Evolutionary conservation across 1,140 invertebrate species (phyloP), one percentile per base, ranked within the genome.

Genomic region (Nephila pilipes): DNA sequence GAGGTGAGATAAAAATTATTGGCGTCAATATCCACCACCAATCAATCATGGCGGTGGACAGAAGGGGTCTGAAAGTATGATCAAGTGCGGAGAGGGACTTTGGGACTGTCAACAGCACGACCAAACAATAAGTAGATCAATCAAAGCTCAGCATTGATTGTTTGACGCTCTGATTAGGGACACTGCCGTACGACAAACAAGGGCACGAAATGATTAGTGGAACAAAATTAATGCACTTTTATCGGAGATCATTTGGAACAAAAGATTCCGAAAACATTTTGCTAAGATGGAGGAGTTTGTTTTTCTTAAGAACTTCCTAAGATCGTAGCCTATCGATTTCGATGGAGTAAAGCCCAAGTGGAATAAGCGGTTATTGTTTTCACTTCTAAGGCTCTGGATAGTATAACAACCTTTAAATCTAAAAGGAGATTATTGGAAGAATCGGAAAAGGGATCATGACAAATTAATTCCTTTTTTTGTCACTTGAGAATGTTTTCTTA

Each of bases 111-210:
- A 92, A 92, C 90, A 92, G 55, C 60, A 58, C 85, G 85, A 60
- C 91, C 85, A 93, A 79, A 93, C 91, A 93, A 93, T 87, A 69
- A 75, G 79, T 79, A 87, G 91, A 93, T 93, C 91, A 87, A 93
- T 93, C 91, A 93, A 93, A 79, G 60, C 32, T 18, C 32, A 25
- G 83, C 85, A 75, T 79, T 93, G 83, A 93, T 87, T 93, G 58
- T 58, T n/a, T 65, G 80, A 58, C 79, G 29, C 75, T 32, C 79
- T 85, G 79, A 91, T 91, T 91, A 85, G 75, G 60, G 54, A 91
- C 79, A 79, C 8, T 83, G 58, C 58, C 38, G 18, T 10, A 93
- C 91, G 69, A 87, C 83, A 93, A 93, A 87, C 85, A 93, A 80
- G 91, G 29, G 29, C 38, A 20, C 36, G 16, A 14, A 29, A 58